Evolutionary conservation across 2,113 vertebrate genomes (phyloP), one percentile per base, ranked within the genome.

Genomic region (Morphnarchus princeps): DNA sequence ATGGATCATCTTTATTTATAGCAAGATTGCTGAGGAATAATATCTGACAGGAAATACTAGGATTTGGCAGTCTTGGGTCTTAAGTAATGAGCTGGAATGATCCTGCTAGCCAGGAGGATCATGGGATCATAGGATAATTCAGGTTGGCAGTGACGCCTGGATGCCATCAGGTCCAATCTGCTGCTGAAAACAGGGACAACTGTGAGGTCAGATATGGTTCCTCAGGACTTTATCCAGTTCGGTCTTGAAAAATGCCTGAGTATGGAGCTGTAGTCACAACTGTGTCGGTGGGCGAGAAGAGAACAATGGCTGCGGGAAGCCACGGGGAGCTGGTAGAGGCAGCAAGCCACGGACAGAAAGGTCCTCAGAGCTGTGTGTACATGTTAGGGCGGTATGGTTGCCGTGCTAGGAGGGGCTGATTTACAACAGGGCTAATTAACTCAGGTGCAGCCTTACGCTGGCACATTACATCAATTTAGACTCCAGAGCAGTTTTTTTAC

Each of bases 321-420:
- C 43, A 45, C 17, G 43, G 43, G 43, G 43, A 45, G 43, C 43
- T 45, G 17, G 43, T 3, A 45, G 43, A 45, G 43, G 43, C 43
- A 45, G 43, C 43, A 45, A 45, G 43, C 7, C 43, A 45, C 43
- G 8, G 43, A 45, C 43, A 45, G 43, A 45, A 45, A 45, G 43
- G 43, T 45, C 43, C 43, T 45, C 0, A 0, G 25, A 11, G 72
- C 0, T 47, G 42, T 16, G 31, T 25, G 7, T 8, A 3, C 0
- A 0, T 57, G 34, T 15, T 13, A 5, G 8, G 3, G 20, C 1
- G 3, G 34, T 49, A 1, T 18, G 10, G 20, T 18, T 1, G 0
- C 34, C 9, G 22, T 15, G 59, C 77, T 47, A 4, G 1, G 34
- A 73, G 34, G 12, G 16, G 18, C 36, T 73, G 71, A 54, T 58